Base-by-base conservation (phyloP, 2,888 invertebrate species). In the Melieria crassipennis region DNA sequence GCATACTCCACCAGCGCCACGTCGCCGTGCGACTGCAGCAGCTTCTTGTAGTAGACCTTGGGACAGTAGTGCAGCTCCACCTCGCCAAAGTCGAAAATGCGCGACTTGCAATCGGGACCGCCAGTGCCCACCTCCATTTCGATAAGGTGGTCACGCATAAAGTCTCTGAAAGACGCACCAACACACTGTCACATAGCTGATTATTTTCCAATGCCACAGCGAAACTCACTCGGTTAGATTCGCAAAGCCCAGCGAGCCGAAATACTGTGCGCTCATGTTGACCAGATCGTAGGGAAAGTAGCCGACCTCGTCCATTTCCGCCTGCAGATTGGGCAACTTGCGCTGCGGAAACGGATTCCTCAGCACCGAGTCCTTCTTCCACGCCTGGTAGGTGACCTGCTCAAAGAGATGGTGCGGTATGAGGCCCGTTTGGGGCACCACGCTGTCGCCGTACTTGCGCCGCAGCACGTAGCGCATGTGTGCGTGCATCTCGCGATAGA, bases 401-500 rank as follows among this genome's bases (percentile, higher is more conserved):
- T 92, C 92, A 74, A 93, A 83, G 30, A 93, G 87, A 88, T 93
- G 93, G 7, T 92, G 92, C 0, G 93, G 93, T 71, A 93, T 92
- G 0, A 92, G 91, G 70, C 92, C 92, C 65, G 85, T 89, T 61
- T 89, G 88, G 0, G 90, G 88, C 0, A 91, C 89, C 0, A 91
- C 85, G 45, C 89, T 85, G 11, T 90, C 89, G 3, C 93, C 93
- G 82, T 94, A 94, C 78, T 90, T 89, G 79, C 91, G 87, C 11
- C 89, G 87, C 50, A 95, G 86, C 68, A 91, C 89, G 77, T 90
- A 89, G 76, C 94, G 88, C 3, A 94, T 91, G 79, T 93, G 95
- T 0, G 93, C 93, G 82, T 95, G 95, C 7, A 95, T 87, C 80
- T 94, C 91, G 64, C 91, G 87, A 83, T 96, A 96, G 9, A 96